Base-by-base conservation (phyloP, 23 tunicate genomes). In the Trididemnum clinides region DNA sequence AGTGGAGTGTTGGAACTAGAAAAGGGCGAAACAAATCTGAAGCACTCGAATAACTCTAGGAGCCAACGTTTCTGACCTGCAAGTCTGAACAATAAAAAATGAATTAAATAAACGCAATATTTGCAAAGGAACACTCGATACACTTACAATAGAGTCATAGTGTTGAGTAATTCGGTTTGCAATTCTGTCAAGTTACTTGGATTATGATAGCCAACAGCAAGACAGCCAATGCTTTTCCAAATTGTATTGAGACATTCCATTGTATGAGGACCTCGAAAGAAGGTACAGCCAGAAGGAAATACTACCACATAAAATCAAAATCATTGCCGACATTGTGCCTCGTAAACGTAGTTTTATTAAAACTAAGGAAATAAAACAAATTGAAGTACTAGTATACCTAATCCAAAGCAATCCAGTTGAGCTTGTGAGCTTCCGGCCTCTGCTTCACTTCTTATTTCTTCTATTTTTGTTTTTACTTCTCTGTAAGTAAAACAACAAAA, bases 371-470 rank as follows among this genome's bases (percentile, higher is more conserved):
- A n/a, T n/a, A n/a, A n/a, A n/a, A n/a, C n/a, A n/a, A n/a, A n/a
- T n/a, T n/a, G n/a, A n/a, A n/a, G n/a, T n/a, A n/a, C n/a, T n/a
- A n/a, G 22, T 20, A 28, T 69, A 69, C 75, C 32, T 23, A 31
- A 28, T 69, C 75, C 75, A 69, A 69, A 69, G 36, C 75, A 69
- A 33, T 69, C 36, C 10, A 3, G 34, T 69, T 69, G 75, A 28
- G 75, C 75, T 26, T 28, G 36, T 2, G 7, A 37, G 37, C 12
- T 69, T 30, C 37, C 10, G 36, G 38, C 12, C 12, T 29, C 2
- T 5, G 75, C 75, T 2, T 69, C 7, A 10, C 4, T 23, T 6
- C 32, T 26, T 3, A 29, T 26, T 4, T 2, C 37, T 26, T 69
- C 5, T 10, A 69, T 10, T 4, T 29, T 5, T 28, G 10, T 5